Evolutionary conservation across 2,113 vertebrate genomes (phyloP).

Genomic region (Syrrhaptes paradoxus): DNA sequence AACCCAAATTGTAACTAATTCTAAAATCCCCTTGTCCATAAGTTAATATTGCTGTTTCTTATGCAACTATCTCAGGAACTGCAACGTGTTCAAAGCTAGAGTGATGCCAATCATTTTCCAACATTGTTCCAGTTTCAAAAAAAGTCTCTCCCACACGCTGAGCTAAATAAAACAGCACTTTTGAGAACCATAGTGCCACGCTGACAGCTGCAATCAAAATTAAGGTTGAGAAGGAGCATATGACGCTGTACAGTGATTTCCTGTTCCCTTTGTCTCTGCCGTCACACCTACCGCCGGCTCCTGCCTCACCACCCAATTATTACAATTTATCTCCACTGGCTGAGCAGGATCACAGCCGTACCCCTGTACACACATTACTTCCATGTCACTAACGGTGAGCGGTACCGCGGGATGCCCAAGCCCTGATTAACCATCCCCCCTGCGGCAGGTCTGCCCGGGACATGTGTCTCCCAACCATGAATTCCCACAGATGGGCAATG

Average conservation of each 20-base stretch:
- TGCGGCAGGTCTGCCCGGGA: neutral
- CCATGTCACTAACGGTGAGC: conserved; percentile 30
- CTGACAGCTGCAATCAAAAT: conserved; percentile 49
- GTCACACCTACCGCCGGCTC: conserved; percentile 30
- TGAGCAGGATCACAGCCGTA: conserved; percentile 56
- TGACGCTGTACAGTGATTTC: conserved; percentile 21
- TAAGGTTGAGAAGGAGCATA: neutral
- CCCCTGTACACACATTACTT: conserved; percentile 32
- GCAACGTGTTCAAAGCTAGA: neutral
- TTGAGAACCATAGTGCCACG: neutral
- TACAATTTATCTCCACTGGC: conserved; percentile 38
- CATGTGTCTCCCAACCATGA: neutral
- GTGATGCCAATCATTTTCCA: neutral
- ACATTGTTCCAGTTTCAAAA: conserved; percentile 20
- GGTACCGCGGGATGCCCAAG: neutral
- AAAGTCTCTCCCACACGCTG: neutral
- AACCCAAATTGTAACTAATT: neutral
- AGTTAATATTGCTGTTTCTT: neutral
- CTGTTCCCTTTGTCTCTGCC: conserved; percentile 48
- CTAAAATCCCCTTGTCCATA: neutral
- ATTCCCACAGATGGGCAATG: conserved; percentile 26
- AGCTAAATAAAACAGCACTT: neutral
- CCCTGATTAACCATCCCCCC: neutral
- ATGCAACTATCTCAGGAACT: neutral
- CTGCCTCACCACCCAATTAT: conserved; percentile 58